Conservation (phyloP, 2,797 vertebrate species). For the Alfaro cultratus region DNA sequence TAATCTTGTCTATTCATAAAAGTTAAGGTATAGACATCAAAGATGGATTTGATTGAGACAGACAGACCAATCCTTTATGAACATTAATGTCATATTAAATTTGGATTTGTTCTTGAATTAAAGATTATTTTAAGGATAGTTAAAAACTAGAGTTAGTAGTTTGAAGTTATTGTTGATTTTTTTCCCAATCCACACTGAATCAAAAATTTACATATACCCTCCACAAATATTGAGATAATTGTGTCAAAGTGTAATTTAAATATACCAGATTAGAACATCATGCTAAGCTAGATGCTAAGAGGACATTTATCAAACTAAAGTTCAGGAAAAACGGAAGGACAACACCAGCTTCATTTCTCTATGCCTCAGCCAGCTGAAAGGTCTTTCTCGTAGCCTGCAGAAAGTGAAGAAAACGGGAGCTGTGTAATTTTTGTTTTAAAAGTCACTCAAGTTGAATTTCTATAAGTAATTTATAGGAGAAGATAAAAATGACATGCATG, state of each 20-base stretch:
- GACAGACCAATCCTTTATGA: not conserved
- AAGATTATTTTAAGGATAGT: not conserved
- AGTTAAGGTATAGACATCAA: constrained; percentile 36
- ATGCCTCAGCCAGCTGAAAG: not conserved
- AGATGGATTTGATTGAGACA: constrained; percentile 36
- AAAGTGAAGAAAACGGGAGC: not conserved
- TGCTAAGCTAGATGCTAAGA: no score
- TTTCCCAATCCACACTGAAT: not conserved
- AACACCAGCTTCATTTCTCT: not conserved
- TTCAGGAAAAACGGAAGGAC: no score
- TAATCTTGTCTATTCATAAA: constrained; percentile 16
- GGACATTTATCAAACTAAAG: no score
- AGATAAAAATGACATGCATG: not conserved
- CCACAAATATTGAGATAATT: not conserved
- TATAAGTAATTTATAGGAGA: not conserved
- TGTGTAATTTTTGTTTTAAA: not conserved
- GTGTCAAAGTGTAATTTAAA: not conserved
- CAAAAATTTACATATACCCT: not conserved
- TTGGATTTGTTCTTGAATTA: not conserved
- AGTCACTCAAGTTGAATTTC: not conserved
- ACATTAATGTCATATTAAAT: not conserved
- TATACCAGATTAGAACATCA: no score
- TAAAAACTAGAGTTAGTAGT: not conserved
- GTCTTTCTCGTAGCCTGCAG: not conserved
- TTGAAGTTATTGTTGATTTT: not conserved